phyloP scores from a whole-genome alignment of 2,797 vertebrate genomes.

The Glossophaga mutica region DNA sequence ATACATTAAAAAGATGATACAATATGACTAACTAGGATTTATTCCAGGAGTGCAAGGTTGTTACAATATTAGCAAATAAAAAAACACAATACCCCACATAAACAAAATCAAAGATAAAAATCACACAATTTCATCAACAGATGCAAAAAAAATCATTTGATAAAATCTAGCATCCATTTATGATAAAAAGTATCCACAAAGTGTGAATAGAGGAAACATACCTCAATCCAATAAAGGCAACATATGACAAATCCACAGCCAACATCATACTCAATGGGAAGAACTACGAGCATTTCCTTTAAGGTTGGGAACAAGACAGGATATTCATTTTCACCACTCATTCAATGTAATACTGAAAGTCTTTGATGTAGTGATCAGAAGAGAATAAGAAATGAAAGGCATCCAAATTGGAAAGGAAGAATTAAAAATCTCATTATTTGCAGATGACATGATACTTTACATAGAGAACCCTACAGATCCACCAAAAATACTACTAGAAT shows the following conservation, averaged over 20 bases:
- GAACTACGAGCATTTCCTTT: background rate
- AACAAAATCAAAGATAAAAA: background rate
- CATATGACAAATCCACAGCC: background rate
- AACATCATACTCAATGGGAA: background rate
- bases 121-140: background rate
- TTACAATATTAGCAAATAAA: background rate
- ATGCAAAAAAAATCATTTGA: background rate
- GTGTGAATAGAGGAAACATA: background rate
- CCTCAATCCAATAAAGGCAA: background rate
- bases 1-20: background rate
- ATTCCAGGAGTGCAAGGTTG: background rate
- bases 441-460: too few species aligned
- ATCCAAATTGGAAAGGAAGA: too few species aligned
- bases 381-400: too few species aligned
- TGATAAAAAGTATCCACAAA: background rate
- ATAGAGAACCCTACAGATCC: too few species aligned
- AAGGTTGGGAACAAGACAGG: too few species aligned
- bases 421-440: too few species aligned
- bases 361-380: too few species aligned
- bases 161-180: background rate
- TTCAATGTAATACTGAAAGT: too few species aligned
- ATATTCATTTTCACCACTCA: too few species aligned
- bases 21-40: background rate
- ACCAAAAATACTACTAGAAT: too few species aligned
- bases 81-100: background rate